A percentile compares a stretch with the other conserved stretches of the same genome.
Evolutionary conservation across 2,888 invertebrate genomes (phyloP).

Genomic region (Carcina quercana): DNA sequence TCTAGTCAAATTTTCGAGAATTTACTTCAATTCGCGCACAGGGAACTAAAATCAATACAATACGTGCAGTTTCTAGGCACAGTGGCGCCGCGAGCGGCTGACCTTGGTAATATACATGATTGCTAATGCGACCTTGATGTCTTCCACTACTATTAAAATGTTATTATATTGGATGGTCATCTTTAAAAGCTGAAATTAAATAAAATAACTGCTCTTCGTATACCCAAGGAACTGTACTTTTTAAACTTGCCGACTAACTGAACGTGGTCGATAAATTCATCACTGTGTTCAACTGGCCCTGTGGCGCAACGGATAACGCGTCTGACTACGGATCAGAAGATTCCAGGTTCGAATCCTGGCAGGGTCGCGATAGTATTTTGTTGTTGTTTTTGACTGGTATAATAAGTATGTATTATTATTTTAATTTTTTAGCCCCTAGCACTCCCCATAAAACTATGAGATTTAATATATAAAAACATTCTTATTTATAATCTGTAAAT

Average conservation of each 20-base stretch:
- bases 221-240: too few relatives aligned
- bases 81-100: slow-evolving; percentile 39
- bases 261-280: slow-evolving; percentile 3
- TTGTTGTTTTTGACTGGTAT: slow-evolving; percentile 11
- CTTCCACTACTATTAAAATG: too few relatives aligned
- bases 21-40: not conserved
- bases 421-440: not conserved
- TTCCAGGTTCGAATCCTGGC: slow-evolving; percentile 80
- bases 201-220: too few relatives aligned
- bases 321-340: slow-evolving; percentile 82
- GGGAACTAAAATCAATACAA: not conserved
- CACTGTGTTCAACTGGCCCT: slow-evolving; percentile 50
- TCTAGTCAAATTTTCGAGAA: too few relatives aligned
- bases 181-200: too few relatives aligned
- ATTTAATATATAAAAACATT: too few relatives aligned
- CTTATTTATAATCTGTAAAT: too few relatives aligned
- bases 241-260: too few relatives aligned
- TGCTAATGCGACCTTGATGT: too few relatives aligned
- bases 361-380: slow-evolving; percentile 50
- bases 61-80: slow-evolving; percentile 6
- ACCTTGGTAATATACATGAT: slow-evolving; percentile 35
- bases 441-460: too few relatives aligned
- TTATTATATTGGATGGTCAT: too few relatives aligned
- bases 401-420: slow-evolving; percentile 1
- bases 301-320: slow-evolving; percentile 81